Evolutionary conservation across 2,113 vertebrate genomes (phyloP).

Genomic region (Neogale vison): DNA sequence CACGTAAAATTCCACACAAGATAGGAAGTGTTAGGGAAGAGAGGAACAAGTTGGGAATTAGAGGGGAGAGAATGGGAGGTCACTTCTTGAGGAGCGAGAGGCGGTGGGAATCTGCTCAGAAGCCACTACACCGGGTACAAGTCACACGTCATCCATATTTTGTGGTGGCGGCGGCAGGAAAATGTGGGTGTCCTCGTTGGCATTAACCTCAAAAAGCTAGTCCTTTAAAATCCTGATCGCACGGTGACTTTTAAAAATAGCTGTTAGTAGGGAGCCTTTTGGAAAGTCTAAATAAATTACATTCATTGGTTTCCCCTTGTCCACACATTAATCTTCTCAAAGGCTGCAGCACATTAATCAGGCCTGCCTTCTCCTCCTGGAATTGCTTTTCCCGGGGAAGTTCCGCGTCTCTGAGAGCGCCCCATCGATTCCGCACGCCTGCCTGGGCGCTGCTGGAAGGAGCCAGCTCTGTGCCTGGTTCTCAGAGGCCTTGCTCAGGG

Average conservation of each 20-base stretch:
- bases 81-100: neutral
- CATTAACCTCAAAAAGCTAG: neutral
- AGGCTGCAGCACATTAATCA: slow-evolving; percentile 10
- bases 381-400: neutral
- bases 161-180: neutral
- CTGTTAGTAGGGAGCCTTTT: neutral
- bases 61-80: neutral
- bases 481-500: neutral
- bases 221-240: slow-evolving; percentile 45
- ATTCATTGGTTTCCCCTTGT: slow-evolving; percentile 39
- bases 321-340: slow-evolving; percentile 62
- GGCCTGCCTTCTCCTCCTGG: neutral
- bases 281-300: slow-evolving; percentile 70
- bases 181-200: neutral
- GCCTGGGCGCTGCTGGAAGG: neutral
- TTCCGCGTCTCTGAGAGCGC: neutral
- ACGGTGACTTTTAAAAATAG: slow-evolving; percentile 22
- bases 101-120: neutral
- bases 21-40: neutral
- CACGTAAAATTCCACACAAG: neutral
- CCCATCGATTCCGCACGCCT: rapidly evolving
- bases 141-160: neutral
- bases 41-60: neutral
- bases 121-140: neutral
- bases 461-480: rapidly evolving